Evolutionary conservation across 1,140 invertebrate species (phyloP).

Genomic region (Drosophila melanica): DNA sequence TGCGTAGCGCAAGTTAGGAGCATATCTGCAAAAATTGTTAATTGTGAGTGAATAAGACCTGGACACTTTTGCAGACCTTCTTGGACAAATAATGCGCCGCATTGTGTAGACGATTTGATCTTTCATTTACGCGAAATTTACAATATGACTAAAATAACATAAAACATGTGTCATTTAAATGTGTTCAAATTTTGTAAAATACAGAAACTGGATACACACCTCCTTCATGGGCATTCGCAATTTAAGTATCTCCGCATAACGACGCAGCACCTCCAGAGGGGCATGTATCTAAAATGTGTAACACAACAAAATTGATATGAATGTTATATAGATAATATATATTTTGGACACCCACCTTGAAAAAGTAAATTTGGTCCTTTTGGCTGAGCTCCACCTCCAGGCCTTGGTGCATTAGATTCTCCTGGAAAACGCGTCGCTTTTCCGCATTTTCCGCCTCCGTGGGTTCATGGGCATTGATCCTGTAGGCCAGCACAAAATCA

Average conservation of each 20-base stretch:
- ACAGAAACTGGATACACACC: constrained; percentile 81
- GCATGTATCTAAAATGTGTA: constrained; percentile 90
- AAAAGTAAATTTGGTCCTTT: constrained; percentile 87
- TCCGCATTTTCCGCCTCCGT: constrained; percentile 80
- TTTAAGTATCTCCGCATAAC: constrained; percentile 97
- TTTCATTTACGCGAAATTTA: constrained; percentile 63
- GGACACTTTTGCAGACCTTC: constrained; percentile 75
- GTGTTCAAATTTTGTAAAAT: neutral
- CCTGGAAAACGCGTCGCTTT: constrained; percentile 87
- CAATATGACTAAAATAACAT: constrained; percentile 70
- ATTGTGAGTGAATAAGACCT: constrained; percentile 34
- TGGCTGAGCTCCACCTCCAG: constrained; percentile 87
- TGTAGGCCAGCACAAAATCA: constrained; percentile 92
- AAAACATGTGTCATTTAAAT: constrained; percentile 35
- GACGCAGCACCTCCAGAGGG: constrained; percentile 91
- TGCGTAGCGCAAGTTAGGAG: constrained; percentile 6
- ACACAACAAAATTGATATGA: constrained; percentile 5
- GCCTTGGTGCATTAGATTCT: constrained; percentile 88
- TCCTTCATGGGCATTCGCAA: constrained; percentile 97
- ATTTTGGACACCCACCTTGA: constrained; percentile 85
- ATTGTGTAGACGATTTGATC: constrained; percentile 74
- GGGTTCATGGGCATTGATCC: constrained; percentile 85
- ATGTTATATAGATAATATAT: neutral
- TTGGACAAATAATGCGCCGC: constrained; percentile 75
- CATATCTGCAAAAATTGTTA: constrained; percentile 36